Percentiles rank a stretch among this genome's conserved stretches.
These are phyloP conservation scores for Enteromius paludinosus DNA, from an alignment of 2,797 vertebrate species.

Conservation along the genomic window DNA sequence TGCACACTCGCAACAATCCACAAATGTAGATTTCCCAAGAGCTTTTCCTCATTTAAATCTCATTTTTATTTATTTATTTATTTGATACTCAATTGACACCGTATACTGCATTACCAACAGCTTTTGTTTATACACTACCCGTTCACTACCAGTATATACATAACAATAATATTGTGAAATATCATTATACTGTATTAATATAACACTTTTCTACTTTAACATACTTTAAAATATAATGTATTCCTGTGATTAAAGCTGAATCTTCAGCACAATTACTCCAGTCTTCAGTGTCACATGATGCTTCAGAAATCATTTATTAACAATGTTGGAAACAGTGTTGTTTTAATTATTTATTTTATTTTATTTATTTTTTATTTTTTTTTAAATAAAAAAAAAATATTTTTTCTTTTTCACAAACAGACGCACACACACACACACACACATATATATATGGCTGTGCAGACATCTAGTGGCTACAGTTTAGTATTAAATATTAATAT, in stretches of 20 bases:
- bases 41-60: constrained; percentile 15
- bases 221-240: not conserved
- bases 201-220: not conserved
- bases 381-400: too few relatives aligned
- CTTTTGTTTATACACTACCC: too few relatives aligned
- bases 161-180: not conserved
- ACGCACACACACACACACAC: too few relatives aligned
- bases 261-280: not conserved
- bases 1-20: not conserved
- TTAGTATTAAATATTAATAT: too few relatives aligned
- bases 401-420: too few relatives aligned
- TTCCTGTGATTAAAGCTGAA: not conserved
- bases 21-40: not conserved
- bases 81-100: not conserved
- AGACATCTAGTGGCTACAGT: too few relatives aligned
- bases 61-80: not conserved
- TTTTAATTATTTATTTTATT: too few relatives aligned
- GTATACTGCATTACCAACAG: not conserved
- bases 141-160: too few relatives aligned
- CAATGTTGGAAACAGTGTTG: not conserved
- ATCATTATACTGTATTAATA: not conserved
- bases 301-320: not conserved
- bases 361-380: too few relatives aligned
- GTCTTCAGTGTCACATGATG: not conserved
- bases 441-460: too few relatives aligned